phyloP scores from a whole-genome alignment of 2,113 vertebrate genomes.

The Scalopus aquaticus region DNA sequence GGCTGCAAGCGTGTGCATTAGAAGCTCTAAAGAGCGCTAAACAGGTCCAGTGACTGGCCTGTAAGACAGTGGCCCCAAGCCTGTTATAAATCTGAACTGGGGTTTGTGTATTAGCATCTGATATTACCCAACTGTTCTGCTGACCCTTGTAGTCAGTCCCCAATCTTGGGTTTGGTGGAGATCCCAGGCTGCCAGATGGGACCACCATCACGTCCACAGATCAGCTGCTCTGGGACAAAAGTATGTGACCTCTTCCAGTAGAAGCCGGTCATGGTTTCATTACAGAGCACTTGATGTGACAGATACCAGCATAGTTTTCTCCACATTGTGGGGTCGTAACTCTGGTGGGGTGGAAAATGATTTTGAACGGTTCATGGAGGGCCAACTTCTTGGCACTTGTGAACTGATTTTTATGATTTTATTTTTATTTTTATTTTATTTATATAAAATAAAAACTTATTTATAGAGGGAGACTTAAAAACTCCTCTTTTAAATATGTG shows the following conservation, averaged over 20 bases:
- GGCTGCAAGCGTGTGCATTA: neutral
- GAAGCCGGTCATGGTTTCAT: neutral
- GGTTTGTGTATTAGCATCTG: neutral
- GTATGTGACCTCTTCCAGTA: neutral
- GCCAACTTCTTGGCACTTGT: neutral
- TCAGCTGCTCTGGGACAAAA: neutral
- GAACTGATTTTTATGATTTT: slow-evolving; percentile 31
- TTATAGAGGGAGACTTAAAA: neutral
- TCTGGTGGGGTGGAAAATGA: neutral
- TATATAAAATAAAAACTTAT: too few species aligned
- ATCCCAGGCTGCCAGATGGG: neutral
- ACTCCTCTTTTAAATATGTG: neutral
- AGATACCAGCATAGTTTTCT: neutral
- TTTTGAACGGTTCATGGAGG: neutral
- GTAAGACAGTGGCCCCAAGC: neutral
- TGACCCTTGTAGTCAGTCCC: neutral
- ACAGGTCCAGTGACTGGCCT: neutral
- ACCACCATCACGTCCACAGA: neutral
- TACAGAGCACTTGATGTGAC: neutral
- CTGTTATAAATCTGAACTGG: neutral
- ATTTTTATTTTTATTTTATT: too few species aligned
- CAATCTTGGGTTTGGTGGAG: neutral
- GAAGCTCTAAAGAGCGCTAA: neutral
- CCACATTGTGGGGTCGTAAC: neutral
- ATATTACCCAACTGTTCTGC: neutral